Evolutionary conservation across 2,797 vertebrate species (phyloP), one percentile per base, ranked within the genome.

Genomic region (Coilia nasus): DNA sequence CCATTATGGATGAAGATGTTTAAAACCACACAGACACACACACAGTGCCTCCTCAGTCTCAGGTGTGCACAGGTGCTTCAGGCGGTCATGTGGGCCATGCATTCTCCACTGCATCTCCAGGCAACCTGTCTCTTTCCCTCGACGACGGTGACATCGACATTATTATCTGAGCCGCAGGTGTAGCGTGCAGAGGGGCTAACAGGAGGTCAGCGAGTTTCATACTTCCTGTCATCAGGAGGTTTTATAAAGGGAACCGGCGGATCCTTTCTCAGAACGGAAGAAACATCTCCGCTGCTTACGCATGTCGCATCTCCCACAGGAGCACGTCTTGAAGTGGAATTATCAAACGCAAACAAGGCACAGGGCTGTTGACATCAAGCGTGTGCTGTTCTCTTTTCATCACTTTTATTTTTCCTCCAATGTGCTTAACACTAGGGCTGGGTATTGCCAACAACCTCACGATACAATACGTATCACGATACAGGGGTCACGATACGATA

Each of bases 11-110:
- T 78, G 71, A 1, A 41, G 17, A 44, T 19, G 50, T 17, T 41
- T 6, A 78, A 62, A 86, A 81, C 78, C 50, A 31, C 28, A 82
- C 44, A 62, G n/a, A 82, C 87, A 87, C 87, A 85, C 83, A 71
- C 56, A 35, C 2, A 89, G 5, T 41, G 35, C 5, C 75, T 89
- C 85, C 82, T 90, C 5, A 41, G 85, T 93, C 90, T 88, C 82
- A 86, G n/a, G 71, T 83, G 82, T 87, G 86, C 88, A 87, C 67
- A 15, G 67, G 6, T 35, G 64, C 12, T 19, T 41, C 31, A 21
- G 31, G 71, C 0, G 6, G 4, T 41, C 67, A 35, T 17, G 15
- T 6, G 25, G 25, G 15, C 71, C 14, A 15, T 31, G 35, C 50
- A 2, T 14, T 7, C 50, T 78, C 31, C 35, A 84, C 88, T 90